These are phyloP conservation scores for Pyrocoelia pectoralis DNA, from an alignment of 2,888 invertebrate genomes.

Conservation along the genomic window DNA sequence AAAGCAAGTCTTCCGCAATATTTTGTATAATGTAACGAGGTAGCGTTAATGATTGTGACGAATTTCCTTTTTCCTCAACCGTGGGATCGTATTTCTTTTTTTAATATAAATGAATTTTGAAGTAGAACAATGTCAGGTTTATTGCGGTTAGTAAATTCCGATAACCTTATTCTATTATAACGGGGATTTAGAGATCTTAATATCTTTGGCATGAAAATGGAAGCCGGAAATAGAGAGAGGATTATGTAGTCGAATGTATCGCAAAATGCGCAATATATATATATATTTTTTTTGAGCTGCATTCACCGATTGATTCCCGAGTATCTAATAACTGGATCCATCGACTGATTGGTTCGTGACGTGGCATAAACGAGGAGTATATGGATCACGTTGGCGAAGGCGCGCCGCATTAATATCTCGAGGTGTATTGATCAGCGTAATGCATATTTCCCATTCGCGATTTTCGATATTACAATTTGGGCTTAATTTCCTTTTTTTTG, in stretches of 20 bases:
- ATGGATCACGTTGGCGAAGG: conserved; percentile 44
- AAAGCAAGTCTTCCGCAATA: too few species aligned
- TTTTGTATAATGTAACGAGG: too few species aligned
- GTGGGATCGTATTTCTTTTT: too few species aligned
- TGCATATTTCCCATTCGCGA: conserved; percentile 50
- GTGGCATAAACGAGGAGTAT: conserved; percentile 22
- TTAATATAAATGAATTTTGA: conserved; percentile 8
- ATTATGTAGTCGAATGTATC: conserved; percentile 30
- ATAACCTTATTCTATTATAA: conserved; percentile 21
- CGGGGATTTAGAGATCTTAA: conserved; percentile 22
- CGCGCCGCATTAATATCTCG: conserved; percentile 52
- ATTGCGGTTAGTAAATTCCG: conserved; percentile 15
- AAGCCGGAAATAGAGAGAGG: conserved; percentile 32
- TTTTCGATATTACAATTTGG: conserved; percentile 52
- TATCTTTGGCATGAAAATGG: conserved; percentile 25
- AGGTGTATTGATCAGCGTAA: conserved; percentile 52
- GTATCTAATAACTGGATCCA: conserved; percentile 45
- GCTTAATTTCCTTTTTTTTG: conserved; percentile 50
- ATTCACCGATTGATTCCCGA: conserved; percentile 35
- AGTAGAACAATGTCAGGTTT: conserved; percentile 15
- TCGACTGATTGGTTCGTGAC: conserved; percentile 47
- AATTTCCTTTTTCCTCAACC: too few species aligned
- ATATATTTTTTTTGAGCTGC: conserved; percentile 41
- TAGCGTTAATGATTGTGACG: too few species aligned
- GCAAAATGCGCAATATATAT: conserved; percentile 41